Base-by-base conservation (phyloP, 1,140 invertebrate species). In the Brachionus rotundiformis region DNA sequence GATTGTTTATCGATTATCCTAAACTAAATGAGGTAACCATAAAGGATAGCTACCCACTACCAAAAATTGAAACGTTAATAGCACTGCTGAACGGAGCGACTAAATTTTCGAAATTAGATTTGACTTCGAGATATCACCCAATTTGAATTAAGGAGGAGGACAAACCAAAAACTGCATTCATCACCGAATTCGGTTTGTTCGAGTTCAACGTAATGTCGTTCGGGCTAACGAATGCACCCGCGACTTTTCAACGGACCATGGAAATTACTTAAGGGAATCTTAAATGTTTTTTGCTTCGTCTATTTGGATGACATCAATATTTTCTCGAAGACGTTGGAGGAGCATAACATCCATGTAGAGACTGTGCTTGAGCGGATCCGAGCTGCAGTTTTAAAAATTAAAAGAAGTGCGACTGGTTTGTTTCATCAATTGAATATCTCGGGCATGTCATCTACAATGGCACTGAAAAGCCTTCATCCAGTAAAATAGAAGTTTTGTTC, bases 161-260 rank as follows among this genome's bases (percentile, higher is more conserved):
- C 33, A 75, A 33, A 27, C 13, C n/a, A 16, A 82, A 76, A 59
- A 76, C 82, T 3, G 82, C 77, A 13, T 82, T 82, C 23, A 61
- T 81, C 3, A 73, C 71, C 23, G 44, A 71, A 44, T 54, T 31
- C n/a, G 82, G 82, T 5, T 29, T 83, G 5, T 83, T 68, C 25
- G 61, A 81, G 19, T 71, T 65, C 31, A 44, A 44, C 11, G 19
- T 25, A 3, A 82, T 82, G 39, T 13, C 41, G 36, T 83, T 83
- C 33, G 82, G 82, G 10, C 31, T 83, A 3, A 47, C 31, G 13
- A 68, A 82, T n/a, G 82, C 82, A 25, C 59, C 59, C 0, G 77
- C 82, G 13, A 83, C 82, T 11, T 83, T 83, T 33, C 41, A 49
- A 10, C 54, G 63, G 25, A 19, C 47, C 13, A 49, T 49, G 47